Base-by-base conservation (phyloP, 2,113 vertebrate species). In the Corapipo altera region DNA sequence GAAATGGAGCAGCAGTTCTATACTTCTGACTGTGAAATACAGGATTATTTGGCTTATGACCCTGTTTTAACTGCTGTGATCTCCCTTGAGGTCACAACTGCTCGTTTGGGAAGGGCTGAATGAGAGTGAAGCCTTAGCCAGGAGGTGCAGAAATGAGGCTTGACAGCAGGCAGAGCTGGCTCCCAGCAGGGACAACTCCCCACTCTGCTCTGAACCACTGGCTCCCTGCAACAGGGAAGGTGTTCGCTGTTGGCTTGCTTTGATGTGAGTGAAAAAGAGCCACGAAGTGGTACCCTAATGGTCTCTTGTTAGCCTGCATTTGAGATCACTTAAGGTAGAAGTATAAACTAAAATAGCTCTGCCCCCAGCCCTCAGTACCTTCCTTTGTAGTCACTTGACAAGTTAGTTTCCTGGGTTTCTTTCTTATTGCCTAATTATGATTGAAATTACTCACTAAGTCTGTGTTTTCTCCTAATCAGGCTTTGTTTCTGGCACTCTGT, bases 281-380 rank as follows among this genome's bases (percentile, higher is more conserved):
- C 32, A 3, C 7, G 21, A 32, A 27, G 39, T 48, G 52, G 12
- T 61, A 35, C 0, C 0, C 57, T 78, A 35, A 8, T 33, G 67
- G 10, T 17, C 9, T 65, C 71, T 80, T 4, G 0, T 52, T 55
- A 48, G 35, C 24, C 35, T 35, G 11, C 21, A 11, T 57, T 71
- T 57, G 58, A 65, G 54, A 58, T 61, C 43, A 59, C 39, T 75
- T 69, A 32, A 33, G 46, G 61, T 44, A 21, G 52, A 86, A 77
- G 39, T 39, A n/a, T 39, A 24, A 67, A 37, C 24, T 33, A 19
- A 32, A 84, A 26, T 9, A 70, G 5, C 41, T 35, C 15, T 49
- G 1, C 12, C 17, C 18, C 8, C 15, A 24, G 2, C 0, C 12
- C 13, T 4, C 2, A 1, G 33, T 35, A 32, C 27, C 21, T 48